Evolutionary conservation across 1,140 invertebrate genomes (phyloP), one percentile per base, ranked within the genome.

Genomic region (Varroa destructor): DNA sequence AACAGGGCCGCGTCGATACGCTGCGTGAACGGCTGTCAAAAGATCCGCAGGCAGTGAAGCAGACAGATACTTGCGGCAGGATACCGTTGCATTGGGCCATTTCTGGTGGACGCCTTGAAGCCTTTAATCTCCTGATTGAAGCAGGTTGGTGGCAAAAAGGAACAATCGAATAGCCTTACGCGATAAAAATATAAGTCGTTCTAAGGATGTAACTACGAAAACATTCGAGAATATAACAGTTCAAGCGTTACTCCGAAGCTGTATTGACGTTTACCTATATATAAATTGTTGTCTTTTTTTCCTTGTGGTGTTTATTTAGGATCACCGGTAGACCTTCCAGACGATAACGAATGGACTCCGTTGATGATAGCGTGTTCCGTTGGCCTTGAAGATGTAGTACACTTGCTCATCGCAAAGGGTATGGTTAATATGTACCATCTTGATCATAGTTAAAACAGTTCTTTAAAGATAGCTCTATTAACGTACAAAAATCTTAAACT

Each of bases 351-450:
- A 1, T 67, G 61, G 61, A 67, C 61, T 4, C 61, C 61, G 12
- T 67, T 67, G 61, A 67, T 67, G 61, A 67, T 67, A 1, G 61
- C 61, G 2, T 67, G 61, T 37, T 67, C 61, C 1, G 61, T 67
- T 12, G 61, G 36, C 40, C 61, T 67, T 12, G 61, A 67, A 40
- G 61, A 67, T 43, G 61, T 37, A 43, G 61, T 67, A 14, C 61
- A 67, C 37, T 40, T 67, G 3, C 36, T 67, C 12, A 67, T 67
- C 3, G 61, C 61, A 14, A 67, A 67, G 40, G 61, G 61, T 67
- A 37, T 12, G 8, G 46, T 8, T 8, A 51, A 51, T 51, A 8
- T 51, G 46, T 51, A 8, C 46, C 46, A 51, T 51, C 8, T 3
- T 5, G 4, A 51, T 8, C 46, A 51, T 25, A 25, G 25, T 25